Base-by-base conservation (phyloP, 2,113 vertebrate genomes). In the Maccullochella peelii region DNA sequence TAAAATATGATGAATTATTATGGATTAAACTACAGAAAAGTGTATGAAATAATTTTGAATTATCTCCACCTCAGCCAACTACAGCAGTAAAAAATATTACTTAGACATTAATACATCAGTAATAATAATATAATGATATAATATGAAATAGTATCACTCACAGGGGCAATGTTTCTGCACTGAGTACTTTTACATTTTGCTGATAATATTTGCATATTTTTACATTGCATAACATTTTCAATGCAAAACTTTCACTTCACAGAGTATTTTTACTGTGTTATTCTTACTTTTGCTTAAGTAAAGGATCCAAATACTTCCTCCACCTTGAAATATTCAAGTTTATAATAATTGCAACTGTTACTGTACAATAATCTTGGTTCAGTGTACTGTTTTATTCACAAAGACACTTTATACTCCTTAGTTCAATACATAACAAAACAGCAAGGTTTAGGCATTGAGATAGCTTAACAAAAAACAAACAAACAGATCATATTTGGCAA, bases 321-420 rank as follows among this genome's bases (percentile, higher is more conserved):
- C 33, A 21, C 14, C 36, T 12, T 14, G 12, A 52, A 7, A n/a
- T 33, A 20, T 25, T 25, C 2, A n/a, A 6, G 6, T 44, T 77
- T 47, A 42, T n/a, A 59, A 54, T 33, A 33, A 69, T 12, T 18
- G 7, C 52, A 69, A 11, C 9, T 10, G 4, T 47, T 12, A 27
- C 25, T 57, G 12, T 2, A 5, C 44, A 61, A 8, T 40, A 18
- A 18, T 9, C n/a, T 50, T 18, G 54, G 52, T 82, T 80, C 75
- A 65, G 52, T 70, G 25, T 14, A 57, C 8, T 23, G 36, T 74
- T 90, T 91, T 90, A 88, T 88, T 88, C 71, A 79, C 57, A 83
- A 76, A 52, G 47, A 85, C 84, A 88, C 67, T 27, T 73, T 57
- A 55, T 11, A 59, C 82, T 63, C 23, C 21, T 57, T 38, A 68